These are phyloP conservation scores for Scolopax rusticola DNA, from an alignment of 2,797 vertebrate species.

Conservation along the genomic window DNA sequence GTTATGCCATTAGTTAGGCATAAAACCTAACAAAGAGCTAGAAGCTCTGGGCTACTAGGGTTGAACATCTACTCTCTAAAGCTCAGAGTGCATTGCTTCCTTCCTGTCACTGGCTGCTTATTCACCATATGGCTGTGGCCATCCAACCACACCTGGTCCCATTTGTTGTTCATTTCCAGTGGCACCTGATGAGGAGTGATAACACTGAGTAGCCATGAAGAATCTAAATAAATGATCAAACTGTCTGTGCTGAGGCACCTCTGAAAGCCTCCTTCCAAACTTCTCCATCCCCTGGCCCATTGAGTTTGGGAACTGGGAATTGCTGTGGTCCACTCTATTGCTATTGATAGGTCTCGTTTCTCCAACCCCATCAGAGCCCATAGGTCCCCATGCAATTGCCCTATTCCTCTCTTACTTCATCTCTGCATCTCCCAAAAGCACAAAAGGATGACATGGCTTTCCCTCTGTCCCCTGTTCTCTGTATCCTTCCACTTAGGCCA, in stretches of 20 bases:
- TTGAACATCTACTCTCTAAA: not conserved
- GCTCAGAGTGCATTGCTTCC: not conserved
- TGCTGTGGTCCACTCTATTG: not conserved
- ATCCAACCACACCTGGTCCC: not conserved
- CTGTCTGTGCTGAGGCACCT: not conserved
- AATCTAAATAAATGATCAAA: not conserved
- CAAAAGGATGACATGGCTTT: not conserved
- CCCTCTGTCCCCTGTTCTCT: not conserved
- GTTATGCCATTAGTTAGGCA: not conserved
- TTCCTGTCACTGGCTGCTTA: not conserved
- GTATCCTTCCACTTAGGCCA: not conserved
- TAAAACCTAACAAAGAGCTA: not conserved
- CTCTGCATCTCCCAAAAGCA: not conserved
- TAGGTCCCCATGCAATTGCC: accelerated
- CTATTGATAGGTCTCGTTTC: not conserved
- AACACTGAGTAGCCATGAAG: not conserved
- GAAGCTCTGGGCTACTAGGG: not conserved
- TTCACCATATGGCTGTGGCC: not conserved
- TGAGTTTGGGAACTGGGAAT: not conserved
- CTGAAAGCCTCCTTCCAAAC: not conserved
- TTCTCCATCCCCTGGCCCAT: not conserved
- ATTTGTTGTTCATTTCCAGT: not conserved
- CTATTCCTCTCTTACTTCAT: not conserved
- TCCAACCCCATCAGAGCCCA: not conserved
- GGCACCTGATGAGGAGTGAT: not conserved